Percentiles rank a stretch among this genome's conserved stretches.
Evolutionary conservation across 2,888 invertebrate species (phyloP).

Genomic region (Smittia sp.): DNA sequence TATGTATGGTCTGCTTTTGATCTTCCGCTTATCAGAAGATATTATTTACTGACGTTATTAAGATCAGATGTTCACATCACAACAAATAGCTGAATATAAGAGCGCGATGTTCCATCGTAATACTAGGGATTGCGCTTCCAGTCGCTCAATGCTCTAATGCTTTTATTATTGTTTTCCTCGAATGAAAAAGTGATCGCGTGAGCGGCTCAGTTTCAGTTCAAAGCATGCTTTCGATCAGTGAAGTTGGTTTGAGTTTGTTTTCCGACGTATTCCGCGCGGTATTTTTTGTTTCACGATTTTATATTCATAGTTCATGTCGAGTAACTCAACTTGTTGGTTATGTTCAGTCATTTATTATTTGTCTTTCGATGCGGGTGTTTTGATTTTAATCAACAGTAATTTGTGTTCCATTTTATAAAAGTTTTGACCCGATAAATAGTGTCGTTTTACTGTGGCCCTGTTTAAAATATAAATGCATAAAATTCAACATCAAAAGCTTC

Average conservation of each 20-base stretch:
- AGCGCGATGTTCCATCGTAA: not conserved
- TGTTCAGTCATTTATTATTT: conserved; percentile 26
- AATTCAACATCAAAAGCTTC: too few species aligned
- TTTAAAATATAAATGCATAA: too few species aligned
- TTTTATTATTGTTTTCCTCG: conserved; percentile 34
- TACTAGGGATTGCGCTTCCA: not conserved
- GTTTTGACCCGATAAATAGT: conserved; percentile 27
- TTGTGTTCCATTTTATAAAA: conserved; percentile 33
- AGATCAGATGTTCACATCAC: conserved; percentile 17
- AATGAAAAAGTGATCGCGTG: not conserved
- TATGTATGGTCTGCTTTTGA: not conserved
- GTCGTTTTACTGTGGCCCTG: too few species aligned
- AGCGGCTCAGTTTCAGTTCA: not conserved
- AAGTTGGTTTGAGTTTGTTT: not conserved
- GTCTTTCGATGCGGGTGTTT: conserved; percentile 12
- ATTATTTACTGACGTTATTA: not conserved
- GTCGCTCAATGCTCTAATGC: not conserved
- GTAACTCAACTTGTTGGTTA: conserved; percentile 12
- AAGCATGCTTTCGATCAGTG: conserved; percentile 20
- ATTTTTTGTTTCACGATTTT: not conserved
- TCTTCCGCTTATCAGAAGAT: not conserved
- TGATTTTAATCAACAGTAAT: conserved; percentile 30
- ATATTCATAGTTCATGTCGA: not conserved
- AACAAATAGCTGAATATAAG: not conserved
- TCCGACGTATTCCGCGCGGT: not conserved